Conservation (phyloP, 2,888 invertebrate species). For the Limnephilus marmoratus region DNA sequence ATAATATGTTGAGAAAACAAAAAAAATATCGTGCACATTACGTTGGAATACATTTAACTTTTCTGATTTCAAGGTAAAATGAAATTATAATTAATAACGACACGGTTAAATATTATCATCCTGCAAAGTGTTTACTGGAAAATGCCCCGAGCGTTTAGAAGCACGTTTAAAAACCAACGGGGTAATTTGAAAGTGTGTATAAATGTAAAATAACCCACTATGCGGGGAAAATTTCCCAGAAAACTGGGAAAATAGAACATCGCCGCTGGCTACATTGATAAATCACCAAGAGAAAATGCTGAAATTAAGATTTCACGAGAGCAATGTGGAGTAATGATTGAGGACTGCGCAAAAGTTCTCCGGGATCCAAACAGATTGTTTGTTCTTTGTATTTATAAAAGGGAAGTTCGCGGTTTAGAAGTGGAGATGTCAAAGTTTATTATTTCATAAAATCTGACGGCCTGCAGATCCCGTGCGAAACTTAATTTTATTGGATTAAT, state of each 20-base stretch:
- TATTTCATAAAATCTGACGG: neutral
- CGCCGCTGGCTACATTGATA: neutral
- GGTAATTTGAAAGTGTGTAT: neutral
- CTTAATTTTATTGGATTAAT: too few relatives aligned
- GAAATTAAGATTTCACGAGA: constrained; percentile 29
- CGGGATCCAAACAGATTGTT: neutral
- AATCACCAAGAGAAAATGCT: constrained; percentile 17
- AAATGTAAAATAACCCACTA: too few relatives aligned
- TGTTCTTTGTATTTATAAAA: neutral
- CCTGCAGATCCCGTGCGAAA: too few relatives aligned
- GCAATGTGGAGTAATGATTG: constrained; percentile 9
- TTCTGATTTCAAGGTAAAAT: neutral
- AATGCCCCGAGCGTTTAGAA: neutral
- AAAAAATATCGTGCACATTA: neutral
- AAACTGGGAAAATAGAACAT: constrained; percentile 17
- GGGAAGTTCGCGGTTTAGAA: neutral
- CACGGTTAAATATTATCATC: neutral
- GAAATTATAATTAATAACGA: neutral
- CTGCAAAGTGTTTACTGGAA: neutral
- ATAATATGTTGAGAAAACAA: too few relatives aligned
- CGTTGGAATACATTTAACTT: neutral
- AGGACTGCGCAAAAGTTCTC: neutral
- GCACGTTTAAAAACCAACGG: neutral
- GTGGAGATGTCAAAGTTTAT: neutral
- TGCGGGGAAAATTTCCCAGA: constrained; percentile 8